phyloP scores from a whole-genome alignment of 2,888 invertebrate genomes.

The Phoenoteleia sp. region DNA sequence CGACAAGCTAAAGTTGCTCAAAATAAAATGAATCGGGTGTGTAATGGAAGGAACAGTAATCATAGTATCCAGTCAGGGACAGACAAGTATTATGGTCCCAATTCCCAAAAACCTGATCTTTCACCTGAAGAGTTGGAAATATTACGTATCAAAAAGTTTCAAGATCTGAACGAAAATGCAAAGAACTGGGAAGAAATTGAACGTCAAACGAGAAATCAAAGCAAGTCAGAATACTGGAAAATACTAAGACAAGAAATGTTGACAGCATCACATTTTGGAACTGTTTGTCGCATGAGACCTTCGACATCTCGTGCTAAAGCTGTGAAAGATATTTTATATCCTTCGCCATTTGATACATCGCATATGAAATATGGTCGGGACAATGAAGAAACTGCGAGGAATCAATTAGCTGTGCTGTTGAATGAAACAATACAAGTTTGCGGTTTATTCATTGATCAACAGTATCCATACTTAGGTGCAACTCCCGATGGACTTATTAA shows the following conservation, averaged over 20 bases:
- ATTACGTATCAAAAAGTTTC: too few species aligned
- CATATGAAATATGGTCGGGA: background rate
- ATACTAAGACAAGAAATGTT: constrained; percentile 46
- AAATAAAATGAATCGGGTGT: background rate
- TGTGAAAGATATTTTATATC: background rate
- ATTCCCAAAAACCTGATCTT: constrained; percentile 5
- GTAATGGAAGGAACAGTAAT: background rate
- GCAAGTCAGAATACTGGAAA: constrained; percentile 43
- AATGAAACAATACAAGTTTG: background rate
- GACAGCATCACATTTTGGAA: constrained; percentile 61
- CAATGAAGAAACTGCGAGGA: background rate
- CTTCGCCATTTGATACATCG: background rate
- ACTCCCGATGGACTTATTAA: background rate
- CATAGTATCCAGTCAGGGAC: background rate
- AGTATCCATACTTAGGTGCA: background rate
- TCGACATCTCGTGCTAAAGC: background rate
- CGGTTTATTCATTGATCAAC: background rate
- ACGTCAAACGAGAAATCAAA: constrained; percentile 43
- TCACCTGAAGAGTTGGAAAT: too few species aligned
- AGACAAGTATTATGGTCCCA: constrained; percentile 11
- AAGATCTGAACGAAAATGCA: too few species aligned
- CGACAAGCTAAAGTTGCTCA: background rate
- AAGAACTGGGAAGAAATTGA: constrained; percentile 51
- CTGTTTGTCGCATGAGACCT: constrained; percentile 1
- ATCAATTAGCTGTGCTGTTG: background rate